Conservation (phyloP, 1,140 invertebrate genomes). For the Leptoteleia sp. region DNA sequence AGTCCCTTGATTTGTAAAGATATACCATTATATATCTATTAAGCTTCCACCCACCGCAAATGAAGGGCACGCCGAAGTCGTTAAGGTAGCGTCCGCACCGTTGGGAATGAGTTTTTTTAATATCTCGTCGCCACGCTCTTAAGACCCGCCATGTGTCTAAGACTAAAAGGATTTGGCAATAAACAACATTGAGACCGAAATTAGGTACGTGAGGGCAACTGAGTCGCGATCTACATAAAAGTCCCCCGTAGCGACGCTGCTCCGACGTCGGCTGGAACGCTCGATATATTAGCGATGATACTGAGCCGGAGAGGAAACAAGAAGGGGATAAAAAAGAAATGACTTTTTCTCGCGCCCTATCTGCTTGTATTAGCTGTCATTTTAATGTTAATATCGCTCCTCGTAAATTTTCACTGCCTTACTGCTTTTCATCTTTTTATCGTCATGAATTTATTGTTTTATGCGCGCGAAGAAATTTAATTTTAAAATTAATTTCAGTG, state of each 20-base stretch:
- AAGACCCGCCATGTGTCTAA: slow-evolving; percentile 62
- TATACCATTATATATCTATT: slow-evolving; percentile 59
- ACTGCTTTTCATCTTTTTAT: slow-evolving; percentile 49
- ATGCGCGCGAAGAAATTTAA: slow-evolving; percentile 7
- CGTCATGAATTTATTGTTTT: slow-evolving; percentile 44
- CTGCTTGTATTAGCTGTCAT: slow-evolving; percentile 67
- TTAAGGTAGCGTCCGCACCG: slow-evolving; percentile 59
- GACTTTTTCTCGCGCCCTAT: slow-evolving; percentile 63
- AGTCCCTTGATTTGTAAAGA: slow-evolving; percentile 60
- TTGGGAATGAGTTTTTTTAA: slow-evolving; percentile 66
- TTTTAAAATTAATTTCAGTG: slow-evolving; percentile 17
- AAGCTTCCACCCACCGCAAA: slow-evolving; percentile 50
- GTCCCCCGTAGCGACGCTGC: slow-evolving; percentile 58
- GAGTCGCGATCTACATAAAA: slow-evolving; percentile 71
- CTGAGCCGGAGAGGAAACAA: slow-evolving; percentile 44
- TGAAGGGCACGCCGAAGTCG: slow-evolving; percentile 50
- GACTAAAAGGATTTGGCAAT: slow-evolving; percentile 81
- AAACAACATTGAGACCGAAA: slow-evolving; percentile 77
- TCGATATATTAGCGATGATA: slow-evolving; percentile 74
- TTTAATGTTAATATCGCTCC: slow-evolving; percentile 73
- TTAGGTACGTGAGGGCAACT: slow-evolving; percentile 71
- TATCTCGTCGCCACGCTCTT: slow-evolving; percentile 63
- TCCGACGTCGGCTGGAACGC: slow-evolving; percentile 52
- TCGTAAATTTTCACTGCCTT: slow-evolving; percentile 68
- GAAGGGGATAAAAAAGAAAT: slow-evolving; percentile 62